These are phyloP conservation scores for Drosophila malerkotliana DNA, from an alignment of 1,140 invertebrate species.

Conservation along the genomic window DNA sequence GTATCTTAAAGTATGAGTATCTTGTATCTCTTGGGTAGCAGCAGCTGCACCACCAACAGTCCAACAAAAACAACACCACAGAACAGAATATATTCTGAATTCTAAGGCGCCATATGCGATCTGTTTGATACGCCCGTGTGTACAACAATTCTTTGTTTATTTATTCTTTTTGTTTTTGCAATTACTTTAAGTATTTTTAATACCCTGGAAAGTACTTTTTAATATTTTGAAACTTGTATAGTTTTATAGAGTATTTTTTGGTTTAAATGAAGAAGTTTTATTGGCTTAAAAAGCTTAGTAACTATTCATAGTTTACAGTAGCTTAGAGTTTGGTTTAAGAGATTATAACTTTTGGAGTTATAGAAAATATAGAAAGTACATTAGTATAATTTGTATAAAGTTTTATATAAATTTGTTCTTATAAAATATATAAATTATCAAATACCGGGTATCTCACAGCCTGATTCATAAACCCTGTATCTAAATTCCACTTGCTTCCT, in stretches of 20 bases:
- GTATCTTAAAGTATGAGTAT: not conserved
- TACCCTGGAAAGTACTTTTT: not conserved
- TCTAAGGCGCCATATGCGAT: constrained; percentile 37
- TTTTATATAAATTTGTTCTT: too few relatives aligned
- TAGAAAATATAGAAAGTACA: too few relatives aligned
- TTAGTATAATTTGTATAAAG: too few relatives aligned
- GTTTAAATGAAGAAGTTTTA: too few relatives aligned
- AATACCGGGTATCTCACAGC: not conserved
- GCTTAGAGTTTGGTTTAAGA: too few relatives aligned
- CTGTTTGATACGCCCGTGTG: constrained; percentile 51
- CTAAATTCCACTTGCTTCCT: constrained; percentile 2
- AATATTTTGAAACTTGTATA: not conserved
- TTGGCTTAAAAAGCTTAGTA: too few relatives aligned
- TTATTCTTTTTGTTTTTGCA: constrained; percentile 7
- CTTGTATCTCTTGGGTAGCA: constrained; percentile 20
- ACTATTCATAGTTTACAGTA: too few relatives aligned
- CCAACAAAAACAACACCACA: constrained; percentile 13
- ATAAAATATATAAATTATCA: not conserved
- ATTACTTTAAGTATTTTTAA: not conserved
- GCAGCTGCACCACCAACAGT: constrained; percentile 5
- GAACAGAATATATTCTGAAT: constrained; percentile 1
- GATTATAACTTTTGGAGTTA: too few relatives aligned
- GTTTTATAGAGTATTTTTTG: not conserved
- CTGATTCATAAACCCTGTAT: not conserved
- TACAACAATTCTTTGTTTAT: constrained; percentile 17